Percentiles rank a stretch among this genome's conserved stretches.
Conservation (phyloP, 1,140 invertebrate species). For the Eciton burchellii region DNA sequence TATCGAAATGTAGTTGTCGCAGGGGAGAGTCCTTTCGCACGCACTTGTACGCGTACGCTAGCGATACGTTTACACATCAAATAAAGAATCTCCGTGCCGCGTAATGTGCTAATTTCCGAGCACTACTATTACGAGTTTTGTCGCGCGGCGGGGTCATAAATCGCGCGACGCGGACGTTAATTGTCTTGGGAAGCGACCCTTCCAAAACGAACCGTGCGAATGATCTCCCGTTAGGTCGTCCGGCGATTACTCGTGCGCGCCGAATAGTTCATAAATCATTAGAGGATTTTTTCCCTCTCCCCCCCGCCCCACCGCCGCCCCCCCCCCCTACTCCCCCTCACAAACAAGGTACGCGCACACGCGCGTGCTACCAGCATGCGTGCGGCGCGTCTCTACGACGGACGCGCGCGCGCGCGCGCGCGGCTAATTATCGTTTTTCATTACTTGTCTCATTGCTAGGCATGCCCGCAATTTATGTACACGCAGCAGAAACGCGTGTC, state of each 20-base stretch:
- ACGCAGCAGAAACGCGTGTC: conserved; percentile 34
- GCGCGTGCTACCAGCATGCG: not conserved
- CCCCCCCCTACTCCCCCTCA: too few relatives aligned
- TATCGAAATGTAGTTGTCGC: conserved; percentile 54
- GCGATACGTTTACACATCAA: conserved; percentile 12
- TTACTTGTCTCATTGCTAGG: conserved; percentile 41
- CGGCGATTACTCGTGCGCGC: conserved; percentile 15
- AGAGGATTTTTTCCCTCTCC: not conserved
- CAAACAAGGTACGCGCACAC: not conserved
- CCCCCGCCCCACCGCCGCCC: too few relatives aligned
- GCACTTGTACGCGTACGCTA: not conserved
- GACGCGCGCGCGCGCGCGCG: not conserved
- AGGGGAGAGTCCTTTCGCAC: not conserved
- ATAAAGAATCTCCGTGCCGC: conserved; percentile 15
- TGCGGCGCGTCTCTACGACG: not conserved
- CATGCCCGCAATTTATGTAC: conserved; percentile 33
- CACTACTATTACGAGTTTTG: not conserved
- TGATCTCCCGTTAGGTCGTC: conserved; percentile 21
- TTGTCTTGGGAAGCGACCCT: conserved; percentile 8
- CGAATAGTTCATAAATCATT: conserved; percentile 43
- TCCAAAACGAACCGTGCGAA: not conserved
- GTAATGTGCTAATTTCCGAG: not conserved
- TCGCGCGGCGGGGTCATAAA: not conserved
- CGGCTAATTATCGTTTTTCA: conserved; percentile 41
- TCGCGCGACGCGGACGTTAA: conserved; percentile 5